A percentile compares a stretch with the other conserved stretches of the same genome.
These are phyloP conservation scores for Ceratitis capitata DNA, from an alignment of 1,140 invertebrate species.

Conservation along the genomic window DNA sequence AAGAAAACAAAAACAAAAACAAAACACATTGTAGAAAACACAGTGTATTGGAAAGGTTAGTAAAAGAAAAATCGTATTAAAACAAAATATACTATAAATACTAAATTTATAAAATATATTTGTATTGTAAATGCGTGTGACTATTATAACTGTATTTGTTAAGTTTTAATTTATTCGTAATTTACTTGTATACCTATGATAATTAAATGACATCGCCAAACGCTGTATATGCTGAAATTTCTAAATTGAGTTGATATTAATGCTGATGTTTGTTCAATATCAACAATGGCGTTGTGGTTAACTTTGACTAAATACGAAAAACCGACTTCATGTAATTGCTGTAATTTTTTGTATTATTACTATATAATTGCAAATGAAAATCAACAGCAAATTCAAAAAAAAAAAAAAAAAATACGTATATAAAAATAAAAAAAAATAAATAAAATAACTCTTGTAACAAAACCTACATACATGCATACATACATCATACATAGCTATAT, in stretches of 20 bases:
- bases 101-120: slow-evolving; percentile 29
- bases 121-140: slow-evolving; percentile 33
- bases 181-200: slow-evolving; percentile 34
- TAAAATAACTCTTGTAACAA: too few species aligned
- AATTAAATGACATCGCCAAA: slow-evolving; percentile 30
- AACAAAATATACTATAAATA: not conserved
- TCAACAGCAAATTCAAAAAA: not conserved
- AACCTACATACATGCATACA: not conserved
- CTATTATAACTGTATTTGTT: slow-evolving; percentile 36
- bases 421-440: too few species aligned
- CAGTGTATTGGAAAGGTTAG: slow-evolving; percentile 30
- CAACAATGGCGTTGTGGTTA: not conserved
- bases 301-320: not conserved
- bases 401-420: too few species aligned
- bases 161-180: slow-evolving; percentile 38
- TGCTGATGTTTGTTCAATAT: not conserved
- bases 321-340: not conserved
- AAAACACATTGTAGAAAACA: slow-evolving; percentile 12
- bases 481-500: slow-evolving; percentile 23
- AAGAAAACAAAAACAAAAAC: not conserved
- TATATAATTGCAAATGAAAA: not conserved
- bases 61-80: not conserved
- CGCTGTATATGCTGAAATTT: not conserved
- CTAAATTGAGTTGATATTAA: not conserved
- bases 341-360: slow-evolving; percentile 31